phyloP scores from a whole-genome alignment of 2,113 vertebrate species.

The Globicephala melas region DNA sequence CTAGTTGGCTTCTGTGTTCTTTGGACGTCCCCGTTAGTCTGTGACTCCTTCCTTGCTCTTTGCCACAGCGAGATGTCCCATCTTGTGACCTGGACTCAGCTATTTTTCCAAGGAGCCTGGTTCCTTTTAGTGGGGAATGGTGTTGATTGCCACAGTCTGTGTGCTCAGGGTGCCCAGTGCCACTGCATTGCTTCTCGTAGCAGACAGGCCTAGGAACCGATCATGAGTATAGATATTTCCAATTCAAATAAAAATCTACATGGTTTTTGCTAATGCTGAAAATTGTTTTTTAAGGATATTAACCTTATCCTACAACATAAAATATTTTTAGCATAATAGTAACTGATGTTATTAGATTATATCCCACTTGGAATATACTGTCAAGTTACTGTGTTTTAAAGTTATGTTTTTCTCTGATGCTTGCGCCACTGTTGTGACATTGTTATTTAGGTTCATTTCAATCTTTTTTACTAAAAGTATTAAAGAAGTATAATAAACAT shows the following conservation, averaged over 20 bases:
- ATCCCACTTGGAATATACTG: background rate
- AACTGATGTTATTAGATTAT: background rate
- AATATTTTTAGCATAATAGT: background rate
- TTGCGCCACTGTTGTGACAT: background rate
- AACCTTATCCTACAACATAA: background rate
- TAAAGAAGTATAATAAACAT: background rate
- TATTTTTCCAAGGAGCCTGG: background rate
- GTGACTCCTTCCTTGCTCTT: background rate
- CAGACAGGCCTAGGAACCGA: background rate
- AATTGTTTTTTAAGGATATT: background rate
- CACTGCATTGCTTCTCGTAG: background rate
- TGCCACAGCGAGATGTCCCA: background rate
- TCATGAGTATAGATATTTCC: background rate
- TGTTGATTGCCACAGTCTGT: rapidly evolving
- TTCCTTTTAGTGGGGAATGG: background rate
- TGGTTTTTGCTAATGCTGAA: background rate
- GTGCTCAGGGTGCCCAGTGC: background rate
- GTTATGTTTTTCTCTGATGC: background rate
- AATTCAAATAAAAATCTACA: background rate
- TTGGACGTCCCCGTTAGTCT: background rate
- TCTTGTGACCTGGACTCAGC: background rate
- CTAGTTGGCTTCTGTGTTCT: background rate
- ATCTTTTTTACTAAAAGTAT: background rate
- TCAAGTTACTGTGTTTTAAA: background rate
- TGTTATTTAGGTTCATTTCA: background rate